Percentiles rank a stretch among this genome's conserved stretches.
phyloP scores from a whole-genome alignment of 2,113 vertebrate genomes.

The Nibea coibor region DNA sequence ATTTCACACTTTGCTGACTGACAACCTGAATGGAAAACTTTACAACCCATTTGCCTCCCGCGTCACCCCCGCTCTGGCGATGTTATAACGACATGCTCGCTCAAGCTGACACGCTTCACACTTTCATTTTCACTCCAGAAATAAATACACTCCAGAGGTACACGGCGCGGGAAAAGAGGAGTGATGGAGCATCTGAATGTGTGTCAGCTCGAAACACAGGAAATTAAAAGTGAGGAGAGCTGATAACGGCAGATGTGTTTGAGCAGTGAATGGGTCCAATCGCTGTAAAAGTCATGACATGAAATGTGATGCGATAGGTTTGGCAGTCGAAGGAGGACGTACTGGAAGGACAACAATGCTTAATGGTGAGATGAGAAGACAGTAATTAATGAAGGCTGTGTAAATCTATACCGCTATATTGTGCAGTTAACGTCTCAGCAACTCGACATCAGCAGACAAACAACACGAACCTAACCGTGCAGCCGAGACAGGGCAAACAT shows the following conservation, averaged over 20 bases:
- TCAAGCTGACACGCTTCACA: slow-evolving; percentile 57
- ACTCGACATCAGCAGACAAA: background rate
- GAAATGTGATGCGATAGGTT: background rate
- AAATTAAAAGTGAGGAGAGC: slow-evolving; percentile 47
- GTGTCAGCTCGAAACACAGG: slow-evolving; percentile 23
- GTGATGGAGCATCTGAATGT: slow-evolving; percentile 9
- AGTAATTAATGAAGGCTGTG: background rate
- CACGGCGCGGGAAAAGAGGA: background rate
- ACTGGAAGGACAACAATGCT: background rate
- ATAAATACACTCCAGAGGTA: slow-evolving; percentile 35
- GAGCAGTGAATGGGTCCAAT: slow-evolving; percentile 8
- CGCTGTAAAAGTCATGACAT: slow-evolving; percentile 15
- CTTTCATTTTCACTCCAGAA: slow-evolving; percentile 55
- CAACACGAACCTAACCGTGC: background rate
- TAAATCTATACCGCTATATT: background rate
- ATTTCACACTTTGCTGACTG: slow-evolving; percentile 54
- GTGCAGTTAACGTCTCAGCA: background rate
- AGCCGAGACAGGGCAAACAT: background rate
- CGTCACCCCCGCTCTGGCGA: slow-evolving; percentile 31
- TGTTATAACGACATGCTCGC: slow-evolving; percentile 58
- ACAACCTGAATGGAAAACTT: slow-evolving; percentile 45
- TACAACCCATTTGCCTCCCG: slow-evolving; percentile 26
- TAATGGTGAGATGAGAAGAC: background rate
- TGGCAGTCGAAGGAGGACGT: background rate
- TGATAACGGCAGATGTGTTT: slow-evolving; percentile 33